A percentile compares a stretch with the other conserved stretches of the same genome.
These are phyloP conservation scores for Collichthys lucidus DNA, from an alignment of 2,113 vertebrate species.

Conservation along the genomic window DNA sequence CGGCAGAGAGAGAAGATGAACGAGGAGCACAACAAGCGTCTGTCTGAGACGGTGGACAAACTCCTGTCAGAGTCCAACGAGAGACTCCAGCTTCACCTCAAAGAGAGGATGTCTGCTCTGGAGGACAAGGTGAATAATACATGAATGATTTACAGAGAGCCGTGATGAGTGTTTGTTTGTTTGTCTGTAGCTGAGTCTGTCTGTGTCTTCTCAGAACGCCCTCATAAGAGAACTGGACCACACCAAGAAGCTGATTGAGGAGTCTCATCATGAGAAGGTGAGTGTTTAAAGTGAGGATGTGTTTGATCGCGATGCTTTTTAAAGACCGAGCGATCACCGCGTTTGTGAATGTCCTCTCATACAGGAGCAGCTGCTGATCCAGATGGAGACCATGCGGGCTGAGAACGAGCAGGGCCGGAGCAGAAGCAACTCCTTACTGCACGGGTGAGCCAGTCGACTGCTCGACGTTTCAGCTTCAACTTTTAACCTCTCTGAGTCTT, in stretches of 20 bases:
- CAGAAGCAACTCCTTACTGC: slow-evolving; percentile 87
- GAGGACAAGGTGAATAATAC: slow-evolving; percentile 91
- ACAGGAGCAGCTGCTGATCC: slow-evolving; percentile 93
- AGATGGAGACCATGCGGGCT: slow-evolving; percentile 89
- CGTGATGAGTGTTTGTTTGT: not conserved
- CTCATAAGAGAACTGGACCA: slow-evolving; percentile 93
- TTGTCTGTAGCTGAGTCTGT: not conserved
- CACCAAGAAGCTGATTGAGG: slow-evolving; percentile 94
- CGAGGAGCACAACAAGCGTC: slow-evolving; percentile 96
- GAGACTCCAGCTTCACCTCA: slow-evolving; percentile 96
- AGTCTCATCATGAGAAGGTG: slow-evolving; percentile 97
- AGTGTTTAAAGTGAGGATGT: not conserved
- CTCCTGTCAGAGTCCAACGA: slow-evolving; percentile 98
- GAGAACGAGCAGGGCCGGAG: slow-evolving; percentile 92
- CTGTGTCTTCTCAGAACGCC: slow-evolving; percentile 85
- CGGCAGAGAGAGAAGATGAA: slow-evolving; percentile 99
- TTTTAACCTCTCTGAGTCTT: not conserved
- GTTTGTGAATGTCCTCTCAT: not conserved
- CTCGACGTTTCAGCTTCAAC: accelerated
- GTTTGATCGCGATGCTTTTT: too few relatives aligned
- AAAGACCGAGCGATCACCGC: not conserved
- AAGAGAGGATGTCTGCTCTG: slow-evolving; percentile 96
- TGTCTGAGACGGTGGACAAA: slow-evolving; percentile 97
- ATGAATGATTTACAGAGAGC: not conserved
- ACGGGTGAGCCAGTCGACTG: slow-evolving; percentile 82